Percentiles rank a stretch among this genome's conserved stretches.
Evolutionary conservation across 2,888 invertebrate genomes (phyloP).

Genomic region (Dryomyza anilis): DNA sequence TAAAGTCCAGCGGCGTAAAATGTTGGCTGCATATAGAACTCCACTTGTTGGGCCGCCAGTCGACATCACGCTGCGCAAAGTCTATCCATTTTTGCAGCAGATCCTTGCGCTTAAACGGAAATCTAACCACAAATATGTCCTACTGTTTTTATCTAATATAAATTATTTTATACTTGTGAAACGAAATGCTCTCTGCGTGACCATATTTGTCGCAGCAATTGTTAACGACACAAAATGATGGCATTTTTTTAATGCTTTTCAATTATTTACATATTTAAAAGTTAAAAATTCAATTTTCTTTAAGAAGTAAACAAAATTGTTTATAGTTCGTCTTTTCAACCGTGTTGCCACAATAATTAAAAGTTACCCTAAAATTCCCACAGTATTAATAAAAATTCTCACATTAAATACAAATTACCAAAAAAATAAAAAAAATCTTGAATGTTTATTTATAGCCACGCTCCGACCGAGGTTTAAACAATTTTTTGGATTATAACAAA

Average conservation of each 20-base stretch:
- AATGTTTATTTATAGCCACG: no score
- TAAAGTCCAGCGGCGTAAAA: slow-evolving; percentile 55
- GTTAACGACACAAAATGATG: slow-evolving; percentile 58
- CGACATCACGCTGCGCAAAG: slow-evolving; percentile 52
- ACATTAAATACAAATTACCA: no score
- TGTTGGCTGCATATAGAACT: slow-evolving; percentile 60
- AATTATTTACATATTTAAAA: neutral
- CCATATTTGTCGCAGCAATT: slow-evolving; percentile 58
- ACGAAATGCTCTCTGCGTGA: slow-evolving; percentile 57
- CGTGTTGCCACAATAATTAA: no score
- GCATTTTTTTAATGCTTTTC: slow-evolving; percentile 45
- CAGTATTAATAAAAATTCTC: no score
- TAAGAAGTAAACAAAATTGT: no score
- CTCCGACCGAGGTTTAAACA: no score
- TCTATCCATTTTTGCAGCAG: slow-evolving; percentile 56
- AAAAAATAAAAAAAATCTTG: no score
- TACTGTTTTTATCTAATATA: neutral
- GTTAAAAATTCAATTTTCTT: no score
- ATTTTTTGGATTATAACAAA: no score
- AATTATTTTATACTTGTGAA: slow-evolving; percentile 53
- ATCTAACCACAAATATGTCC: slow-evolving; percentile 41
- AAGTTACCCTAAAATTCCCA: no score
- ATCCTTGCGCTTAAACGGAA: slow-evolving; percentile 55
- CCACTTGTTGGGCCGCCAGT: slow-evolving; percentile 60
- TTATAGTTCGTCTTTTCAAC: no score